Conservation (phyloP, 2,113 vertebrate species). For the Protobothrops mucrosquamatus region DNA sequence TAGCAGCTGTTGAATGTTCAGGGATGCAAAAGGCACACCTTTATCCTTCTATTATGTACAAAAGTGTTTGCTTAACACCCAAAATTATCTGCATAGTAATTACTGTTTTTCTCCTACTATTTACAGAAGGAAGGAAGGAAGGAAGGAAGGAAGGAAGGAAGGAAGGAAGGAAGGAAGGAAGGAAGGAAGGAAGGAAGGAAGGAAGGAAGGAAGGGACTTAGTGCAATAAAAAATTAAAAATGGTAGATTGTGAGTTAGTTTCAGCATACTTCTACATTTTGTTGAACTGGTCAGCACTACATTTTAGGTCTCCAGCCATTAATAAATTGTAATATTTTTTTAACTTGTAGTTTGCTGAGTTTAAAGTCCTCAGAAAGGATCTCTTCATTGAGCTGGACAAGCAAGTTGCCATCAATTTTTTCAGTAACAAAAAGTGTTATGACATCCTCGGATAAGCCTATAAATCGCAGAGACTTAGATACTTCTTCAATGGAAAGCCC, state of each 20-base stretch:
- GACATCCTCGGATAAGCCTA: conserved; percentile 90
- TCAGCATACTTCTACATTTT: conserved; percentile 52
- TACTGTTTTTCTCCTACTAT: conserved; percentile 72
- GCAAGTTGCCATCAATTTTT: conserved; percentile 95
- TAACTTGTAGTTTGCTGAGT: conserved; percentile 96
- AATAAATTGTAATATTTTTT: conserved; percentile 98
- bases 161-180: conserved; percentile 31
- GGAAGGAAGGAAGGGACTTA: conserved; percentile 60
- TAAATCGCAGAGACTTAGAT: conserved; percentile 89
- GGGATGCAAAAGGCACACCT: conserved; percentile 80
- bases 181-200: conserved; percentile 15
- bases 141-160: conserved; percentile 18
- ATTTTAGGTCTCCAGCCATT: conserved; percentile 97
- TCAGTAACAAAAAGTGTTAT: conserved; percentile 87
- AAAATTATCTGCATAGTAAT: conserved; percentile 80
- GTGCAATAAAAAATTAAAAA: conserved; percentile 75
- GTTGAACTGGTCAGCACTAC: conserved; percentile 58
- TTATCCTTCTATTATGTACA: conserved; percentile 71
- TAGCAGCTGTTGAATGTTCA: conserved; percentile 76
- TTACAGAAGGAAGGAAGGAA: conserved; percentile 60
- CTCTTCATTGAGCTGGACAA: conserved; percentile 94
- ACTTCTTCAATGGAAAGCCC: conserved; percentile 93
- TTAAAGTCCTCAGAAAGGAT: conserved; percentile 97
- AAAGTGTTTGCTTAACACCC: conserved; percentile 72
- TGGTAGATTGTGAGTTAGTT: conserved; percentile 58